Evolutionary conservation across 92 coral and sea anemone genomes (phyloP), one percentile per base, ranked within the genome.

Genomic region (Pocillopora meandrina): DNA sequence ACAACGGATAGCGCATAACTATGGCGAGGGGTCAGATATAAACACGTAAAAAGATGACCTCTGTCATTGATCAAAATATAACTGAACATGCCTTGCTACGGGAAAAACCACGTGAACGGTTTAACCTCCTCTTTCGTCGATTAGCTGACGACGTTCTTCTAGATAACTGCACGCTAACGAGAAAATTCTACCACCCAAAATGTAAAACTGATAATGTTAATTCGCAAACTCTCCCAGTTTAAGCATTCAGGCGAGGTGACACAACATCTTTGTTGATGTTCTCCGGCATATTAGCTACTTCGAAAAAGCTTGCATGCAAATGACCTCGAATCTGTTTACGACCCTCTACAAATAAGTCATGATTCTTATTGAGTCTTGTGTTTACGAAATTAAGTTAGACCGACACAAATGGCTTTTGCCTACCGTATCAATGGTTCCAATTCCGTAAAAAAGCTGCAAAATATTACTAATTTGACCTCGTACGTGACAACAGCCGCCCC

Each of bases 341-440:
- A 20, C 55, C 35, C 56, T 42, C 8, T 23, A 35, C 11, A 70
- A 21, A 70, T 33, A 55, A 34, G 35, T 55, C 16, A 12, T 34
- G 72, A 2, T 34, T 21, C 52, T 59, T 9, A 16, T 21, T 35
- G 85, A 13, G 17, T 58, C 17, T 61, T n/a, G n/a, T 12, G n/a
- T 70, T 34, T 56, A 56, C 7, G 60, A 6, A 14, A 1, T 65
- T 20, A 47, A 47, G 60, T 62, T 79, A 58, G 12, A 49, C 9
- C 55, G 26, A n/a, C 5, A 81, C 15, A 20, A 57, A 18, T 57
- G 7, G 14, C 23, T 12, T n/a, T n/a, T 59, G 9, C 77, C 61
- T 60, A 81, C 85, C 77, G 85, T 36, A 14, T 12, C 34, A 59
- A 13, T 19, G 62, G 4, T 71, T 59, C 77, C 36, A 81, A 59